These are phyloP conservation scores for Prietella phreatophila DNA, from an alignment of 2,113 vertebrate species.

Conservation along the genomic window DNA sequence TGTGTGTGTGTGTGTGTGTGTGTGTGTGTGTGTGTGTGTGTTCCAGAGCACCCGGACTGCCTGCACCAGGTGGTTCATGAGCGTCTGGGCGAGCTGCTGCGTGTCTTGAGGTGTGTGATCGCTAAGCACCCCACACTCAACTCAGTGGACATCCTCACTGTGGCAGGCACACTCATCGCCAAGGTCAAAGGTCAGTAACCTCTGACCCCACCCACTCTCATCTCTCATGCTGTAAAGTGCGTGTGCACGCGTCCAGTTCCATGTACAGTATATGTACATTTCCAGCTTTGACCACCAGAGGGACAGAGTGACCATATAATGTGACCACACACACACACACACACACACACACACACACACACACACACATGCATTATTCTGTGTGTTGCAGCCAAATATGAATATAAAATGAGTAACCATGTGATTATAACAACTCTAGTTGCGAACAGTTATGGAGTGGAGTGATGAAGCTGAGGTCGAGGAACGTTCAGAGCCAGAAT, in stretches of 20 bases:
- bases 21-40: conserved; percentile 37
- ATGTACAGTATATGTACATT: background rate
- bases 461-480: background rate
- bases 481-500: background rate
- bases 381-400: background rate
- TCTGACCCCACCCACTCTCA: background rate
- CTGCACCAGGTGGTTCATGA: conserved; percentile 88
- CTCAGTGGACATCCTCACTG: conserved; percentile 91
- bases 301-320: conserved; percentile 52
- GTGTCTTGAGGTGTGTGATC: conserved; percentile 86
- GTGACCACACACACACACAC: conserved; percentile 1
- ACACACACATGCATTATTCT: background rate
- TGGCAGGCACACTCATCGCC: conserved; percentile 87
- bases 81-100: conserved; percentile 86
- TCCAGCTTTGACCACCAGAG: conserved; percentile 60
- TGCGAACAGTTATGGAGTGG: background rate
- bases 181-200: conserved; percentile 91
- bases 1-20: conserved; percentile 25
- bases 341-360: background rate
- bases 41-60: conserved; percentile 81
- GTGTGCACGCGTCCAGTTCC: background rate
- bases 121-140: conserved; percentile 90
- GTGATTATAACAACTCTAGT: background rate
- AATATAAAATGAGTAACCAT: background rate
- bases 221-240: background rate